phyloP scores from a whole-genome alignment of 2,797 vertebrate species.

The Macropus fuliginosus region DNA sequence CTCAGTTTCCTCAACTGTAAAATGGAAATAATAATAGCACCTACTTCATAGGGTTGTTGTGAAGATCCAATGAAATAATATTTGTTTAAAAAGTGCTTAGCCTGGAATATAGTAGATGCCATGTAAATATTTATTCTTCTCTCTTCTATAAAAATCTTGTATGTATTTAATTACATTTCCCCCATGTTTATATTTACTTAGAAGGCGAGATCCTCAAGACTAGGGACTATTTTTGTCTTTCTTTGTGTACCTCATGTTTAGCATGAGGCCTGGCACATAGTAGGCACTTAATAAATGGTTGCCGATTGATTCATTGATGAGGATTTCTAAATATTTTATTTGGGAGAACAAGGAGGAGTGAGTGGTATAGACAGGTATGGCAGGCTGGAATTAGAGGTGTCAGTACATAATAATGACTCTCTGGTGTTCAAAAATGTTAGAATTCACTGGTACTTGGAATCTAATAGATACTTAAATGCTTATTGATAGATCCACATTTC shows the following conservation, averaged over 20 bases:
- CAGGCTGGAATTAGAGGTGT: background rate
- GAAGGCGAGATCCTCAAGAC: background rate
- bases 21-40: background rate
- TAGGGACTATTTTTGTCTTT: background rate
- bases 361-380: background rate
- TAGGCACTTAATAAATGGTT: background rate
- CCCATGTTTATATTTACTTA: background rate
- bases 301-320: background rate
- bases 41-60: background rate
- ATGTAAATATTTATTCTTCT: background rate
- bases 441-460: background rate
- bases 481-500: background rate
- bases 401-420: background rate
- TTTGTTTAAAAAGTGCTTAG: background rate
- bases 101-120: background rate
- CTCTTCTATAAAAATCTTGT: background rate
- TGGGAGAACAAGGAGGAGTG: background rate
- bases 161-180: background rate
- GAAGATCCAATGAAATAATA: background rate
- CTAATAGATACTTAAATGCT: background rate
- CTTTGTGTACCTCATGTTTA: rapidly evolving
- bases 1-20: background rate
- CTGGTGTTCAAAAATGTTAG: background rate
- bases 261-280: background rate
- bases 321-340: background rate